A percentile compares a stretch with the other conserved stretches of the same genome.
phyloP scores from a whole-genome alignment of 2,888 invertebrate genomes.

The Cephus pygmeus region DNA sequence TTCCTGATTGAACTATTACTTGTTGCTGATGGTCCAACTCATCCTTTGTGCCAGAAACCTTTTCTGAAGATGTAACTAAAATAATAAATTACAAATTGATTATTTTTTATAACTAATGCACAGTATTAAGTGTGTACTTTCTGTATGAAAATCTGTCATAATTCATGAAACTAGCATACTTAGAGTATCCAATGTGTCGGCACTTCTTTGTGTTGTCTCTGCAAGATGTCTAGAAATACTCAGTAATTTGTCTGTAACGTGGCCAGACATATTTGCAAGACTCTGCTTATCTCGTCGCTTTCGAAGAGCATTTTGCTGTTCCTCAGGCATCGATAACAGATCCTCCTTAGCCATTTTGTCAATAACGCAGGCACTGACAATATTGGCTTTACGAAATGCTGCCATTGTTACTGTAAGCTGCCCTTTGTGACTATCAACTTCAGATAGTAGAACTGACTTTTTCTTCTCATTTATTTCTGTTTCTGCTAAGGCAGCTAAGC shows the following conservation, averaged over 20 bases:
- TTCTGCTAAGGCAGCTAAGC: constrained; percentile 73
- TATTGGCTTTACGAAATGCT: constrained; percentile 84
- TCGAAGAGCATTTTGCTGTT: constrained; percentile 73
- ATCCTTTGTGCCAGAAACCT: constrained; percentile 75
- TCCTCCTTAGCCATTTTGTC: constrained; percentile 82
- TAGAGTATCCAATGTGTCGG: constrained; percentile 84
- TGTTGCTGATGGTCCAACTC: constrained; percentile 89
- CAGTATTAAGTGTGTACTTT: background rate
- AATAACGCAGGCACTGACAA: constrained; percentile 81
- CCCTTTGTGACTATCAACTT: constrained; percentile 77
- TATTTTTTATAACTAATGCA: background rate
- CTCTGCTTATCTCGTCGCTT: constrained; percentile 76
- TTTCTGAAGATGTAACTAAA: constrained; percentile 68
- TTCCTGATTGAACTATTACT: constrained; percentile 88
- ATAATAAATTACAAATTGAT: constrained; percentile 31
- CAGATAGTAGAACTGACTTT: constrained; percentile 72
- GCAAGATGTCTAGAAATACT: constrained; percentile 88
- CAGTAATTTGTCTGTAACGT: constrained; percentile 86
- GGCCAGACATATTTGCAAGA: constrained; percentile 77
- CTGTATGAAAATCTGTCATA: background rate
- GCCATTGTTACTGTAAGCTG: constrained; percentile 79
- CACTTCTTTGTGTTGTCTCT: constrained; percentile 88
- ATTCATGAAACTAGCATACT: constrained; percentile 54
- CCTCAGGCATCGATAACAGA: constrained; percentile 70
- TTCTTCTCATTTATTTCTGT: constrained; percentile 70